Percentiles rank a stretch among this genome's conserved stretches.
These are phyloP conservation scores for Prorops nasuta DNA, from an alignment of 1,140 invertebrate genomes.

Conservation along the genomic window DNA sequence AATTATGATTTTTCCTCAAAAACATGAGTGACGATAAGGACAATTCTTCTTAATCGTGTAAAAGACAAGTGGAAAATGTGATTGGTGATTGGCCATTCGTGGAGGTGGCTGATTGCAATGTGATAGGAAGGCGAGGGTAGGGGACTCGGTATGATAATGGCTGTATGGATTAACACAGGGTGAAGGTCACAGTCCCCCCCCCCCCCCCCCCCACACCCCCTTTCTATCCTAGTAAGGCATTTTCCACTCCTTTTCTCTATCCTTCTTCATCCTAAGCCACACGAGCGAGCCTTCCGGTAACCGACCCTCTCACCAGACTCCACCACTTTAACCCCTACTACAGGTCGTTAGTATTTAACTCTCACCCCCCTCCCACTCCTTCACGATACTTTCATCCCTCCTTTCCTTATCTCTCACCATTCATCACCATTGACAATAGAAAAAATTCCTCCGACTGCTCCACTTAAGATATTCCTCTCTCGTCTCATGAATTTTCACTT, in stretches of 20 bases:
- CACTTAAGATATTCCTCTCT: too few relatives aligned
- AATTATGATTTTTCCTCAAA: background rate
- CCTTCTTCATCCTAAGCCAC: slow-evolving; percentile 29
- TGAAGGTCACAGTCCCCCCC: slow-evolving; percentile 40
- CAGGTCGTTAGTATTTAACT: slow-evolving; percentile 36
- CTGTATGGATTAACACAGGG: slow-evolving; percentile 46
- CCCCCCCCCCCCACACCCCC: too few relatives aligned
- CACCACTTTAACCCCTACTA: slow-evolving; percentile 32
- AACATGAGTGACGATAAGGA: too few relatives aligned
- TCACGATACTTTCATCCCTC: too few relatives aligned
- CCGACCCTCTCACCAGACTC: slow-evolving; percentile 32
- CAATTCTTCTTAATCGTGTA: background rate
- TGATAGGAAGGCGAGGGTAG: background rate
- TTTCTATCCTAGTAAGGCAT: too few relatives aligned
- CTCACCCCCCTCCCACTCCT: background rate
- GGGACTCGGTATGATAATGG: slow-evolving; percentile 37
- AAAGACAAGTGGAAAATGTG: background rate
- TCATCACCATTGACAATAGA: too few relatives aligned
- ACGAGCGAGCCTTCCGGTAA: slow-evolving; percentile 35
- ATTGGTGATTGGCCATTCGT: background rate
- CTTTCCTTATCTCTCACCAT: too few relatives aligned
- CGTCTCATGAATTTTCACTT: too few relatives aligned
- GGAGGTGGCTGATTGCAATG: background rate
- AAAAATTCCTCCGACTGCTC: too few relatives aligned
- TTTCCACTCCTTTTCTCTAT: too few relatives aligned